phyloP scores from a whole-genome alignment of 2,113 vertebrate species.

The Aphyosemion australe region DNA sequence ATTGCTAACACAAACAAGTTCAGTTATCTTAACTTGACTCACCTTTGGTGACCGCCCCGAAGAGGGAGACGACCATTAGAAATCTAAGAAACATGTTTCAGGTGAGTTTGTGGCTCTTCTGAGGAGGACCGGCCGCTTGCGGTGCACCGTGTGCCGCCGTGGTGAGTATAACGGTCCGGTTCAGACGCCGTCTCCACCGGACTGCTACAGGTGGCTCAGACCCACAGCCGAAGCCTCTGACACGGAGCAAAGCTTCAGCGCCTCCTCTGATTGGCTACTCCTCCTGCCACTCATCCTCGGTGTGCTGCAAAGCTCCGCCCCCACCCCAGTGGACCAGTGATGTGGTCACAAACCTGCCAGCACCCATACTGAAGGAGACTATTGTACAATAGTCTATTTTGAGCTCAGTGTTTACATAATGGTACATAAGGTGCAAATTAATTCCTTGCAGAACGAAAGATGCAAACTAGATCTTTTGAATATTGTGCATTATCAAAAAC shows the following conservation, averaged over 20 bases:
- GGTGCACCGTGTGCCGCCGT: not conserved
- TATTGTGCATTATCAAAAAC: no score
- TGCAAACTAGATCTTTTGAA: no score
- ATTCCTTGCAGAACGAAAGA: no score
- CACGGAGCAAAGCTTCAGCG: slow-evolving; percentile 38
- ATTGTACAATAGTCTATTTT: slow-evolving; percentile 18
- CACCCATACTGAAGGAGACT: not conserved
- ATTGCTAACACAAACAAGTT: not conserved
- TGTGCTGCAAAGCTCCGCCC: not conserved
- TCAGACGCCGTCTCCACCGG: slow-evolving; percentile 7
- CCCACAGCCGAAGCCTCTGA: not conserved
- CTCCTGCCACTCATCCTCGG: slow-evolving; percentile 49
- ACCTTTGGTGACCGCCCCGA: slow-evolving; percentile 35
- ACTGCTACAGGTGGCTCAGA: slow-evolving; percentile 60
- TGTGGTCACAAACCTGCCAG: not conserved
- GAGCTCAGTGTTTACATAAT: slow-evolving; percentile 2
- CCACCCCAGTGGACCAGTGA: not conserved
- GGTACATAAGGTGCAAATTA: no score
- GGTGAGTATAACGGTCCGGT: slow-evolving; percentile 13
- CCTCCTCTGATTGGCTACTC: slow-evolving; percentile 46
- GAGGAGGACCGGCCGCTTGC: not conserved
- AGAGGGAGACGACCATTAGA: slow-evolving; percentile 24
- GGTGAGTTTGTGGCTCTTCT: not conserved
- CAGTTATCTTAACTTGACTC: slow-evolving; percentile 33
- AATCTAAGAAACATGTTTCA: slow-evolving; percentile 31